Percentiles rank a stretch among this genome's conserved stretches.
phyloP scores from a whole-genome alignment of 2,888 invertebrate genomes.

The Thymelicus acteon region DNA sequence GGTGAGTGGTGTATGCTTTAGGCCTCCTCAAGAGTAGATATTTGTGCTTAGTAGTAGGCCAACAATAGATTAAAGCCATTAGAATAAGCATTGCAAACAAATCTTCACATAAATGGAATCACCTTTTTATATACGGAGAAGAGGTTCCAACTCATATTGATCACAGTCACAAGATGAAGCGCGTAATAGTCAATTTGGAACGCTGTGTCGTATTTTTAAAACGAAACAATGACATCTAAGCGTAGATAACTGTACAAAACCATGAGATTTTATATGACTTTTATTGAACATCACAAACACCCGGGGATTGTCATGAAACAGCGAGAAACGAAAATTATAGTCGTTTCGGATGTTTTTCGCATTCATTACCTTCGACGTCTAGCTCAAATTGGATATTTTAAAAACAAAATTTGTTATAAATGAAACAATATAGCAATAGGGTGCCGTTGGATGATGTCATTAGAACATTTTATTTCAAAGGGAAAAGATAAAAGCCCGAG shows the following conservation, averaged over 20 bases:
- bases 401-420: conserved; percentile 25
- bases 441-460: conserved; percentile 17
- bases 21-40: too few species aligned
- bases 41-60: too few species aligned
- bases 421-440: conserved; percentile 11
- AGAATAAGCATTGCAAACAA: neutral
- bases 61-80: too few species aligned
- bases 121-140: conserved; percentile 8
- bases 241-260: conserved; percentile 21
- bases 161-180: conserved; percentile 1
- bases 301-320: conserved; percentile 35
- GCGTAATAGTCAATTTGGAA: conserved; percentile 19
- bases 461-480: conserved; percentile 16
- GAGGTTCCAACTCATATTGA: neutral
- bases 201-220: conserved; percentile 10
- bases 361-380: conserved; percentile 26
- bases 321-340: conserved; percentile 20
- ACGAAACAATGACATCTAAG: conserved; percentile 22
- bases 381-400: conserved; percentile 19
- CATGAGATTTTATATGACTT: conserved; percentile 35
- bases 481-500: conserved; percentile 11
- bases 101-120: neutral
- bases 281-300: conserved; percentile 35
- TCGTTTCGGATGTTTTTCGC: conserved; percentile 29
- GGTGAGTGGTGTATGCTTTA: too few species aligned